Evolutionary conservation across 2,113 vertebrate species (phyloP).

Genomic region (Hirundichthys speculiger): DNA sequence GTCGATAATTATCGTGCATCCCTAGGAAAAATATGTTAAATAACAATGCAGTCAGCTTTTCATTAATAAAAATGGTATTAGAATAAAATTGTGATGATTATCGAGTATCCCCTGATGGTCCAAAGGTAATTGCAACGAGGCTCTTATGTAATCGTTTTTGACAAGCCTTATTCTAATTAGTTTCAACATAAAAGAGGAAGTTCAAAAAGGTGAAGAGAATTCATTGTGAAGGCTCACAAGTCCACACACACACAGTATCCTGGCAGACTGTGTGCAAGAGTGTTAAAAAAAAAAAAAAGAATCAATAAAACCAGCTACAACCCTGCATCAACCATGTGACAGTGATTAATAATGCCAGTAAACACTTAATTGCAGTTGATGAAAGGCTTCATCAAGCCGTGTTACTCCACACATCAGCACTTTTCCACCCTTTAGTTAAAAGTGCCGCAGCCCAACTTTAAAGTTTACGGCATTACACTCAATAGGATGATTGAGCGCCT

Average conservation of each 20-base stretch:
- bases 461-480: slow-evolving; percentile 35
- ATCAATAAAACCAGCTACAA: slow-evolving; percentile 36
- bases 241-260: no score
- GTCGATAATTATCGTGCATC: no score
- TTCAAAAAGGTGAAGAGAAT: neutral
- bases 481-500: slow-evolving; percentile 34
- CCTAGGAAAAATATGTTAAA: no score
- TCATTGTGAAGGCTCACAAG: neutral
- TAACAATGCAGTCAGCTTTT: no score
- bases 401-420: slow-evolving; percentile 10
- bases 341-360: slow-evolving; percentile 32
- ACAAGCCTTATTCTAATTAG: no score
- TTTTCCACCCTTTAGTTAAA: slow-evolving; percentile 2
- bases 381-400: slow-evolving; percentile 26
- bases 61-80: neutral
- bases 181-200: neutral
- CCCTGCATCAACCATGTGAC: slow-evolving; percentile 4
- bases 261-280: no score
- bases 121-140: neutral
- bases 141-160: no score
- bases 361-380: slow-evolving; percentile 37
- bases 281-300: no score
- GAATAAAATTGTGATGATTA: neutral
- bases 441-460: slow-evolving; percentile 1
- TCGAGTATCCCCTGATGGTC: neutral